These are phyloP conservation scores for Eurytoma adleriae DNA, from an alignment of 2,888 invertebrate species.

Conservation along the genomic window DNA sequence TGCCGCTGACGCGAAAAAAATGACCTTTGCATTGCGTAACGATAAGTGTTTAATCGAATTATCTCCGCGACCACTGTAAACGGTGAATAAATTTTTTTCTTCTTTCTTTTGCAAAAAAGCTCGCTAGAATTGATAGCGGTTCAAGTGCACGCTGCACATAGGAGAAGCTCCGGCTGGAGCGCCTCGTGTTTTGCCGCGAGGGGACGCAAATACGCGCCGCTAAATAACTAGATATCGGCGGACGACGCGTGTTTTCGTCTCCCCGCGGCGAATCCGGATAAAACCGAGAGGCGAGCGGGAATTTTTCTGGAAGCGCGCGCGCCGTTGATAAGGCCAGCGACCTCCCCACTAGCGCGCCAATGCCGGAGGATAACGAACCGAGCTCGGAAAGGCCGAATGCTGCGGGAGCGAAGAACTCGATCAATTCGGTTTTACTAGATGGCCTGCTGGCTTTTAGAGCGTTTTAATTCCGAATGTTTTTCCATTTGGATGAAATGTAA, in stretches of 20 bases:
- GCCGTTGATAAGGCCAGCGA: background rate
- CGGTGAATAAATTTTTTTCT: background rate
- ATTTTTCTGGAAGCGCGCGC: background rate
- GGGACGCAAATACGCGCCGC: background rate
- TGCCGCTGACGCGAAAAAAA: too few relatives aligned
- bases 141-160: background rate
- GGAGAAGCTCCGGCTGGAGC: background rate
- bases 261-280: background rate
- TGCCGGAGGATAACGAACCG: slow-evolving; percentile 4
- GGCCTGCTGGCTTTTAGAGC: too few relatives aligned
- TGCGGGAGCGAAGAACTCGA: too few relatives aligned
- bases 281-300: background rate
- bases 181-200: background rate
- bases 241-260: slow-evolving; percentile 5
- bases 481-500: too few relatives aligned
- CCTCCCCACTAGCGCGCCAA: slow-evolving; percentile 17
- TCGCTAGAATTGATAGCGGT: background rate
- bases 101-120: background rate
- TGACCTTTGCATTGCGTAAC: too few relatives aligned
- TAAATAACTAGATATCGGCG: slow-evolving; percentile 39
- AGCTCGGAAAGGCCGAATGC: background rate
- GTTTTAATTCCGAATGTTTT: too few relatives aligned
- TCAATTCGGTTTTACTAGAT: too few relatives aligned
- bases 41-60: background rate
- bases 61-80: background rate